Percentiles rank a stretch among this genome's conserved stretches.
Conservation (phyloP, 2,797 vertebrate species). For the Hephaestus fuliginosus region DNA sequence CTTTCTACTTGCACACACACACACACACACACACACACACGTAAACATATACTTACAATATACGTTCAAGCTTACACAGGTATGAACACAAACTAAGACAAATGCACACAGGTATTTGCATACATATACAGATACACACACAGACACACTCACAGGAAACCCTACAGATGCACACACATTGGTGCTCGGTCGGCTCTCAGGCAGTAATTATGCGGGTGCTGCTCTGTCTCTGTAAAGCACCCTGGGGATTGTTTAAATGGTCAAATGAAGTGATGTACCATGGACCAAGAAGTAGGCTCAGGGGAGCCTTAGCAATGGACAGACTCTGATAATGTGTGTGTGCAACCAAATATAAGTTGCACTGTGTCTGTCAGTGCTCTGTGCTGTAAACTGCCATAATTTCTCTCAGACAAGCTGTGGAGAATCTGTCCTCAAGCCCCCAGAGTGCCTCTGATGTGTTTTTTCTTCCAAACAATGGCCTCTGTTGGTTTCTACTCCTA, state of each 20-base stretch:
- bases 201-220: slow-evolving; percentile 57
- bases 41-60: background rate
- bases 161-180: background rate
- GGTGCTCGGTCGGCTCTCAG: slow-evolving; percentile 32
- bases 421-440: slow-evolving; percentile 24
- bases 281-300: slow-evolving; percentile 41
- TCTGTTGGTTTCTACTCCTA: slow-evolving; percentile 20
- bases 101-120: slow-evolving; percentile 1
- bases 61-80: slow-evolving; percentile 9
- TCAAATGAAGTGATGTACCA: slow-evolving; percentile 68
- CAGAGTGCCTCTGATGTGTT: slow-evolving; percentile 5
- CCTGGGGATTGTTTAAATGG: slow-evolving; percentile 68
- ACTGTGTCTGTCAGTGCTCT: slow-evolving; percentile 1
- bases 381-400: slow-evolving; percentile 34
- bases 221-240: slow-evolving; percentile 49
- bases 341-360: background rate
- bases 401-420: slow-evolving; percentile 46
- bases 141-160: slow-evolving; percentile 1
- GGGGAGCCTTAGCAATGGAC: slow-evolving; percentile 40
- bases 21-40: slow-evolving; percentile 23
- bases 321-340: slow-evolving; percentile 22
- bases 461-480: slow-evolving; percentile 21
- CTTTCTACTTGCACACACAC: slow-evolving; percentile 22
- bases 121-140: background rate
- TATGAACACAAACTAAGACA: background rate